Evolutionary conservation across 2,113 vertebrate genomes (phyloP), one percentile per base, ranked within the genome.

Genomic region (Rhea americana): DNA sequence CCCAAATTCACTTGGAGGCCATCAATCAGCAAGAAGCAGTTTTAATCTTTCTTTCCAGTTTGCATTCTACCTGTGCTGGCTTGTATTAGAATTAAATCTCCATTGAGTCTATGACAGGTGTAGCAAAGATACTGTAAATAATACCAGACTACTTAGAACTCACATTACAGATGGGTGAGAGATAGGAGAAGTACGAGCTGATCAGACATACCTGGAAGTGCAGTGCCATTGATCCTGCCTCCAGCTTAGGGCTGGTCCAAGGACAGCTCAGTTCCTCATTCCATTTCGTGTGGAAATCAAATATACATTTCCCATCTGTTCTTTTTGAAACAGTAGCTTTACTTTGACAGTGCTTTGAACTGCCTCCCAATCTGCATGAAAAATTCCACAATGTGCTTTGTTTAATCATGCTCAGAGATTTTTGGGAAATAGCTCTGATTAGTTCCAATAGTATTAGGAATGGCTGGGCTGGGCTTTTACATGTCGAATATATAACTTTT

Each of bases 361-460:
- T 13, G 8, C 53, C 88, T 96, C 78, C 86, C 91, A 93, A 71
- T 82, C 50, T 84, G 55, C 87, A 87, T 55, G 72, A 93, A 90
- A 63, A 92, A 85, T 79, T 96, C 83, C 62, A 1, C 82, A 71
- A 47, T 74, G 74, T 68, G 30, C 35, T 96, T 85, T 95, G 83
- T 94, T 96, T 95, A 95, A 95, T 96, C 91, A 95, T 74, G 89
- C 93, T 95, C 87, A 66, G 80, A 90, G 71, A 92, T 93, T 77
- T 96, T 95, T 22, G 89, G 83, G 61, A 91, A 95, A 82, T 70
- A 82, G 63, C 37, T 91, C 55, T 93, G 89, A 93, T 62, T 93
- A 72, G 86, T 90, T 95, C 82, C 94, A 94, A 94, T 91, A 93
- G 91, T 90, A 93, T 88, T 76, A 85, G 50, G 78, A 93, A 92